A percentile compares a stretch with the other conserved stretches of the same genome.
Conservation (phyloP, 1,140 invertebrate species). For the Cydia amplana region DNA sequence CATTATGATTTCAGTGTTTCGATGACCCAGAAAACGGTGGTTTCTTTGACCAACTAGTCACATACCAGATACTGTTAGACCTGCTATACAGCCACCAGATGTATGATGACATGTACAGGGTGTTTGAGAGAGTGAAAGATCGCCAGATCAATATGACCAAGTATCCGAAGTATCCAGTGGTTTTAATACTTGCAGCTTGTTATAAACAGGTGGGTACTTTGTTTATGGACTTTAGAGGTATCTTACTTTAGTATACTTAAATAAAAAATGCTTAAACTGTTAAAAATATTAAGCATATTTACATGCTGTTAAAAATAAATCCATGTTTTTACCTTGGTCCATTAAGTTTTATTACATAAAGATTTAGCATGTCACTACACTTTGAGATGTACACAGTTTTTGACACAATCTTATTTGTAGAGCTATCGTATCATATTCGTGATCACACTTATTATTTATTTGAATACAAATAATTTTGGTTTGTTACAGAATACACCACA, state of each 20-base stretch:
- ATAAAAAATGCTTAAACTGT: too few species aligned
- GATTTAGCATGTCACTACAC: too few species aligned
- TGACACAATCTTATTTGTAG: too few species aligned
- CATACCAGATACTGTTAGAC: constrained; percentile 86
- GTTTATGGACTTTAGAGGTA: too few species aligned
- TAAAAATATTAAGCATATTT: too few species aligned
- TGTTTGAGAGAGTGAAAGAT: constrained; percentile 82
- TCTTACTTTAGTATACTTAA: too few species aligned
- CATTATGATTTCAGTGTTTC: constrained; percentile 81
- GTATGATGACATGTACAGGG: constrained; percentile 84
- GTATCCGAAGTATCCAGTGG: constrained; percentile 84
- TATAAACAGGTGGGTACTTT: constrained; percentile 90
- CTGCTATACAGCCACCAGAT: constrained; percentile 85
- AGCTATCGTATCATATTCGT: too few species aligned
- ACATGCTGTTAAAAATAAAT: too few species aligned
- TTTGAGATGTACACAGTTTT: too few species aligned
- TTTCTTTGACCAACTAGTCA: constrained; percentile 87
- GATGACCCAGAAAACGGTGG: constrained; percentile 81
- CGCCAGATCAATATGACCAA: constrained; percentile 81
- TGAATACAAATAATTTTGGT: constrained; percentile 21
- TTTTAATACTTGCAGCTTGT: constrained; percentile 84
- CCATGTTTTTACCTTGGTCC: too few species aligned
- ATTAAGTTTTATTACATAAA: neutral
- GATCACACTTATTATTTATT: constrained; percentile 7
- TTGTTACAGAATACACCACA: constrained; percentile 85